Evolutionary conservation across 2,113 vertebrate species (phyloP).

Genomic region (Rhinogobius similis): DNA sequence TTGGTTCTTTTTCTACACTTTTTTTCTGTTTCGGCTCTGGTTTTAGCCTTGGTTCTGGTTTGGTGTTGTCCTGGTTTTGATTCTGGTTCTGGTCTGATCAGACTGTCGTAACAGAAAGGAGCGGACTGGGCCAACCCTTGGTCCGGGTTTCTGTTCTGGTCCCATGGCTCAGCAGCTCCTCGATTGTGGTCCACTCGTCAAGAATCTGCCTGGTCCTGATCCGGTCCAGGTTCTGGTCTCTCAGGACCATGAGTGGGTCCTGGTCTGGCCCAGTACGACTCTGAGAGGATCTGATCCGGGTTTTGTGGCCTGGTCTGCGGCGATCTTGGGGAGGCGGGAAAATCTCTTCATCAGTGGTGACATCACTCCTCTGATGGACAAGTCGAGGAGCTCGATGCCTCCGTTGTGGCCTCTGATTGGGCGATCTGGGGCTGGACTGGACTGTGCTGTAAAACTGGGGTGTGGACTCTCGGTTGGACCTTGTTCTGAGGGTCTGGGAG

Average conservation of each 20-base stretch:
- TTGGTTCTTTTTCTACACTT: background rate
- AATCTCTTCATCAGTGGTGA: slow-evolving; percentile 70
- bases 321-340: slow-evolving; percentile 38
- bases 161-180: slow-evolving; percentile 72
- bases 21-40: too few species aligned
- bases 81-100: slow-evolving; percentile 34
- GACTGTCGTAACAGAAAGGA: slow-evolving; percentile 73
- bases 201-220: slow-evolving; percentile 76
- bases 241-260: slow-evolving; percentile 70
- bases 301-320: slow-evolving; percentile 30
- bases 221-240: slow-evolving; percentile 72
- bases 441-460: slow-evolving; percentile 60
- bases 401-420: slow-evolving; percentile 68
- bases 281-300: slow-evolving; percentile 63
- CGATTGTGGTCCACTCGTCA: slow-evolving; percentile 76
- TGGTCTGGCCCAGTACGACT: slow-evolving; percentile 57
- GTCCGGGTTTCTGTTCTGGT: slow-evolving; percentile 54
- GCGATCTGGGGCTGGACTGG: slow-evolving; percentile 29
- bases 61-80: background rate
- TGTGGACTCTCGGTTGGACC: slow-evolving; percentile 14
- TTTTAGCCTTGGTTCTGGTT: background rate
- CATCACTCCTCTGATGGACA: slow-evolving; percentile 62
- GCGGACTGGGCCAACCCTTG: slow-evolving; percentile 65
- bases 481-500: slow-evolving; percentile 60
- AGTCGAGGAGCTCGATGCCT: slow-evolving; percentile 63